Base-by-base conservation (phyloP, 2,113 vertebrate genomes). In the Sylvia atricapilla region DNA sequence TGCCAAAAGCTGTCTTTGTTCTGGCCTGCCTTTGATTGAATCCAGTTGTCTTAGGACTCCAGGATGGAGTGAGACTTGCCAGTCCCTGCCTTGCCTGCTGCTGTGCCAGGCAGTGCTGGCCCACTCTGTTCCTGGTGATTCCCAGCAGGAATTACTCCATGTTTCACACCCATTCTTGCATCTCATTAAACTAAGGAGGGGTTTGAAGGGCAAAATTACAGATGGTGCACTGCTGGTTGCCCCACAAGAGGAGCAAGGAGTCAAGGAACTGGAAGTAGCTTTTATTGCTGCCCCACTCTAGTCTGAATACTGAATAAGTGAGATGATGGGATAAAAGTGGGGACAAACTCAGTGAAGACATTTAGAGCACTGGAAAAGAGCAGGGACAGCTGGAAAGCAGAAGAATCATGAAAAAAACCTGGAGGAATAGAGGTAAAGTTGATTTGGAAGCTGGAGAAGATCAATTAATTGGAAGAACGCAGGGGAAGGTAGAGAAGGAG, bases 81-180 rank as follows among this genome's bases (percentile, higher is more conserved):
- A 60, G 12, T 8, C 35, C 22, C n/a, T 35, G 14, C 16, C 20
- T 73, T 41, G 17, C 27, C 43, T 27, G 21, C 19, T 72, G 72
- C 22, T 52, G 20, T 1, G 0, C 8, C 22, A 37, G 50, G 28
- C 0, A 0, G 22, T 6, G 50, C 22, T 75, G 30, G 21, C 23
- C 47, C 37, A 47, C 25, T 11, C 13, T 1, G 1, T 2, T n/a
- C 33, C 47, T 9, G 2, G 2, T 21, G 27, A 37, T 24, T 10
- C 27, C 31, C n/a, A 23, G 35, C 9, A 80, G 47, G n/a, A 80
- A 10, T 20, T 27, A 14, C 25, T 43, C 37, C 1, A 1, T 39
- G 39, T 3, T 75, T 18, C 1, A 1, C 30, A 62, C 9, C 67
- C 30, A 37, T 43, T 59, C 39, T 33, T 31, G 4, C 1, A 1